These are phyloP conservation scores for Epiperipatus broadwayi DNA, from an alignment of 2,888 invertebrate genomes.

Conservation along the genomic window DNA sequence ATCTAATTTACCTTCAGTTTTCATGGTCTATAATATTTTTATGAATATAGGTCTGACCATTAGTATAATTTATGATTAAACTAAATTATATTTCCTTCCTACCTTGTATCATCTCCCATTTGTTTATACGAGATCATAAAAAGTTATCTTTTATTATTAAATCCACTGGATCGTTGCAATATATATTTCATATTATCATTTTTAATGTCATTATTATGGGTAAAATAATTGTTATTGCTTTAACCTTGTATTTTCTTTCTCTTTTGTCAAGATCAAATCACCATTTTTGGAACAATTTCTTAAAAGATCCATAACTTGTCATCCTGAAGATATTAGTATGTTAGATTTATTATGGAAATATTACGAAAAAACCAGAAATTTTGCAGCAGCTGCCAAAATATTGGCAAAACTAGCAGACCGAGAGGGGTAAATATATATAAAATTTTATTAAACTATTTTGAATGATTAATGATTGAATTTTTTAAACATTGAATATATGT, in stretches of 20 bases:
- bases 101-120: too few species aligned
- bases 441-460: conserved; percentile 1
- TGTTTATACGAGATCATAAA: too few species aligned
- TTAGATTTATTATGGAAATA: conserved; percentile 85
- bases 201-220: too few species aligned
- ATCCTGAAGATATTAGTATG: conserved; percentile 40
- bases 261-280: conserved; percentile 28
- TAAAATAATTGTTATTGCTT: too few species aligned
- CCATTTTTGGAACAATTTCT: conserved; percentile 58
- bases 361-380: conserved; percentile 77
- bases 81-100: too few species aligned
- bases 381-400: conserved; percentile 74
- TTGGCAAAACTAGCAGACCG: conserved; percentile 63
- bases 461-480: not conserved
- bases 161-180: too few species aligned
- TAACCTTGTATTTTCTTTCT: conserved; percentile 32
- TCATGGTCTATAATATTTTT: too few species aligned
- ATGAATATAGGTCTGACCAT: too few species aligned
- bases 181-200: too few species aligned
- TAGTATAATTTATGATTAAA: too few species aligned
- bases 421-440: conserved; percentile 25
- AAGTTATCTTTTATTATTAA: too few species aligned
- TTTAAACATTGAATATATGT: not conserved
- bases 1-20: too few species aligned
- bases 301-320: conserved; percentile 26